A percentile compares a stretch with the other conserved stretches of the same genome.
These are phyloP conservation scores for Panurus biarmicus DNA, from an alignment of 2,113 vertebrate genomes.

Conservation along the genomic window DNA sequence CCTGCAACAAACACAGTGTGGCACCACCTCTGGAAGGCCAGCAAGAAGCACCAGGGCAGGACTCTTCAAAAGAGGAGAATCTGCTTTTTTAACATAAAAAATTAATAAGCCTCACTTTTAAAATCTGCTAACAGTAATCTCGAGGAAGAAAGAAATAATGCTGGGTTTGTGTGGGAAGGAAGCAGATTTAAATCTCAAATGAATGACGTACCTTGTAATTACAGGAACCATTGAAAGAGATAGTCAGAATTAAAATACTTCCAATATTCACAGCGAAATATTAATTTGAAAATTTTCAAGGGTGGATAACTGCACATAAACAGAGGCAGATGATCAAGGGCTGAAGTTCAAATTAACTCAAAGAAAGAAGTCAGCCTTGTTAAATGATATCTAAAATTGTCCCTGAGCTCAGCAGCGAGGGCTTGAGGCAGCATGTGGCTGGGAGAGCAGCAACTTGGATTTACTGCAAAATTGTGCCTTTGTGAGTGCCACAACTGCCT, in stretches of 20 bases:
- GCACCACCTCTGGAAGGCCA: not conserved
- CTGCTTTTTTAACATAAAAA: not conserved
- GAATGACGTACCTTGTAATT: constrained; percentile 48
- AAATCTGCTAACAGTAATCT: not conserved
- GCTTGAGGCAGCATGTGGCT: not conserved
- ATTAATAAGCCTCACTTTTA: not conserved
- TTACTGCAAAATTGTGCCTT: not conserved
- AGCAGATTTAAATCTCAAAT: constrained; percentile 38
- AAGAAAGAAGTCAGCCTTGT: not conserved
- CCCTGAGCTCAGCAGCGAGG: not conserved
- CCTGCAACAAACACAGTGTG: not conserved
- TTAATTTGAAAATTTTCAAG: not conserved
- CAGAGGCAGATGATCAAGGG: not conserved
- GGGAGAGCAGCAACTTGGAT: not conserved
- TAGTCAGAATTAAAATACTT: constrained; percentile 47
- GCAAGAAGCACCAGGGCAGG: not conserved
- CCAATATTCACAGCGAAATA: not conserved
- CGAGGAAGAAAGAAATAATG: constrained; percentile 1
- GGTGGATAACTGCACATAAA: not conserved
- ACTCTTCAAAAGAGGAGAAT: not conserved
- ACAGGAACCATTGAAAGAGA: constrained; percentile 35
- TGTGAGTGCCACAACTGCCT: not conserved
- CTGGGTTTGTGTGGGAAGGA: constrained; percentile 51
- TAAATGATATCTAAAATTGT: not conserved
- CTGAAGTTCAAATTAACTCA: not conserved